Conservation (phyloP, 2,113 vertebrate genomes). For the Potamarius usumacintae region DNA sequence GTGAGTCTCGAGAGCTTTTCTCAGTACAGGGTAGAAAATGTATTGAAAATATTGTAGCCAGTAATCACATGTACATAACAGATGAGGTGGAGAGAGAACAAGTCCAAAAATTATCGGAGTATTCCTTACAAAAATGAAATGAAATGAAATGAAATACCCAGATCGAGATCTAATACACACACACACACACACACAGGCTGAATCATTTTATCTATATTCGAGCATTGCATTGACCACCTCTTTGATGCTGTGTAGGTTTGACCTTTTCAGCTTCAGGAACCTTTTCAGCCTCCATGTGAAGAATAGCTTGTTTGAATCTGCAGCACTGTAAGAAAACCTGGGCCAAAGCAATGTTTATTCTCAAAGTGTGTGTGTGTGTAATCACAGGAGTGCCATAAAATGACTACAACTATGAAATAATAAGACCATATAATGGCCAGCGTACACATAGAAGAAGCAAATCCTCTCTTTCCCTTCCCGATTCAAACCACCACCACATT, state of each 20-base stretch:
- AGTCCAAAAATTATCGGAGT: background rate
- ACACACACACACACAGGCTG: background rate
- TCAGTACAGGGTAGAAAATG: background rate
- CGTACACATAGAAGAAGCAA: too few species aligned
- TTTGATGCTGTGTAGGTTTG: conserved; percentile 18
- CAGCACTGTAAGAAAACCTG: conserved; percentile 11
- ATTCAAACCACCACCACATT: too few species aligned
- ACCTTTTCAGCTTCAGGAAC: conserved; percentile 39
- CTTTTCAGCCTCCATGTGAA: conserved; percentile 33
- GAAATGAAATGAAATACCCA: background rate
- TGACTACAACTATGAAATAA: too few species aligned
- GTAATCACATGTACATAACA: background rate
- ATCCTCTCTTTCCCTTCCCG: too few species aligned
- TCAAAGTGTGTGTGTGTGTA: background rate
- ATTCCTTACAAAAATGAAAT: background rate
- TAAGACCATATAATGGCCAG: too few species aligned
- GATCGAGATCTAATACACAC: background rate
- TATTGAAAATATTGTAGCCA: background rate
- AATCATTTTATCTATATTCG: conserved; percentile 37
- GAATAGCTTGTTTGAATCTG: conserved; percentile 13
- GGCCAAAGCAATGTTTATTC: background rate
- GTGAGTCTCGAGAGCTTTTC: background rate
- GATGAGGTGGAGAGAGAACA: background rate
- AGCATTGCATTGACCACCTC: conserved; percentile 33
- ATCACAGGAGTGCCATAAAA: too few species aligned